These are phyloP conservation scores for Rhyacophila evoluta DNA, from an alignment of 2,888 invertebrate genomes.

Conservation along the genomic window DNA sequence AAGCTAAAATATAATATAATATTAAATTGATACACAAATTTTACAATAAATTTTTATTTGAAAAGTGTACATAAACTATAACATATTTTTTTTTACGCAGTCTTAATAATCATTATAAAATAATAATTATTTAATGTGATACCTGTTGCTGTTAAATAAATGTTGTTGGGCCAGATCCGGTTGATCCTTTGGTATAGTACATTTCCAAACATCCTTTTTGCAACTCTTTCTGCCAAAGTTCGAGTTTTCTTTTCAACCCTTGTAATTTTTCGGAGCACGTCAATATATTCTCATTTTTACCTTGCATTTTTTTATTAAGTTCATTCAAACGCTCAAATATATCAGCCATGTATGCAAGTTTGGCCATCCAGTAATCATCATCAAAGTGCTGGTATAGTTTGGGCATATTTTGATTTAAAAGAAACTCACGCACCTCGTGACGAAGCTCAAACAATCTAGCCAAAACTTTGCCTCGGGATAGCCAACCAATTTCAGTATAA, in stretches of 20 bases:
- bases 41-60: too few relatives aligned
- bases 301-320: conserved; percentile 41
- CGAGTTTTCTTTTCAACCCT: conserved; percentile 29
- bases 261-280: conserved; percentile 37
- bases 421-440: conserved; percentile 51
- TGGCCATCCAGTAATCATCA: too few relatives aligned
- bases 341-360: conserved; percentile 53
- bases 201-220: conserved; percentile 50
- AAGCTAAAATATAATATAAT: too few relatives aligned
- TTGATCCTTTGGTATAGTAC: too few relatives aligned
- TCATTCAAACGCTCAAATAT: conserved; percentile 53
- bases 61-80: too few relatives aligned
- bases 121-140: too few relatives aligned
- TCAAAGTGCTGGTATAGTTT: too few relatives aligned
- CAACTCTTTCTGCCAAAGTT: conserved; percentile 48
- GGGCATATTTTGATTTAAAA: conserved; percentile 47
- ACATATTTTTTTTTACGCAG: too few relatives aligned
- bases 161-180: too few relatives aligned
- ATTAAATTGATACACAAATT: too few relatives aligned
- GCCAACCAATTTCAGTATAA: conserved; percentile 51
- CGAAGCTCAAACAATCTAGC: conserved; percentile 51
- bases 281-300: conserved; percentile 35
- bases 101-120: too few relatives aligned
- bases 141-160: too few relatives aligned
- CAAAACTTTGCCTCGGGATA: conserved; percentile 51